Evolutionary conservation across 2,797 vertebrate genomes (phyloP).

Genomic region (Carapus acus): DNA sequence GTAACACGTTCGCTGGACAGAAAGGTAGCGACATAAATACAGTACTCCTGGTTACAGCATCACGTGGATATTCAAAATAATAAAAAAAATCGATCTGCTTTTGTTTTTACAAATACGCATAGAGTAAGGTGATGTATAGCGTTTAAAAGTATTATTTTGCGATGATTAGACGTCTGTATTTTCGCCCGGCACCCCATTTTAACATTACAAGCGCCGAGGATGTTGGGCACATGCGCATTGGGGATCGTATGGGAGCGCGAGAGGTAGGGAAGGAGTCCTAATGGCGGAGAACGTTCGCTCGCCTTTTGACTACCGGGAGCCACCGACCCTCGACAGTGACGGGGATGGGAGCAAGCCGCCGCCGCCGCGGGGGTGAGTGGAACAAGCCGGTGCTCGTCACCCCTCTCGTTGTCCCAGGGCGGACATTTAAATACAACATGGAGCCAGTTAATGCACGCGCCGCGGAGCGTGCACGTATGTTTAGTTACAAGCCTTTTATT

Average conservation of each 20-base stretch:
- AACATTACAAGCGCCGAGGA: constrained; percentile 53
- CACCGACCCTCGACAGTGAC: constrained; percentile 81
- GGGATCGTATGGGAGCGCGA: constrained; percentile 55
- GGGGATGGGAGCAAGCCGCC: constrained; percentile 78
- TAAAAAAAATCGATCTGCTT: too few relatives aligned
- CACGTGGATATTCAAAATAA: too few relatives aligned
- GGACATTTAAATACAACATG: constrained; percentile 23
- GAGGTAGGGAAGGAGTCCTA: constrained; percentile 71
- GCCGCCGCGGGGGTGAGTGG: constrained; percentile 73
- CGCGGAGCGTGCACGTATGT: constrained; percentile 41
- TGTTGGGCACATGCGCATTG: constrained; percentile 69
- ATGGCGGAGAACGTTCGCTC: constrained; percentile 83
- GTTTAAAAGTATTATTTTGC: too few relatives aligned
- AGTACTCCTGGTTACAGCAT: too few relatives aligned
- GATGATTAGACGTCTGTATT: background rate
- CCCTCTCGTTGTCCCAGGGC: constrained; percentile 7
- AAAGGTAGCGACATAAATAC: too few relatives aligned
- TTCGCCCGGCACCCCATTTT: constrained; percentile 60
- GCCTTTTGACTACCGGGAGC: constrained; percentile 81
- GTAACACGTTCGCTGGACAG: too few relatives aligned
- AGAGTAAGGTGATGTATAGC: too few relatives aligned
- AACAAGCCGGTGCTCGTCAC: background rate
- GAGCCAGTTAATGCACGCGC: constrained; percentile 42
- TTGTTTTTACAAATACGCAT: too few relatives aligned
- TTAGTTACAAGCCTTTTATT: constrained; percentile 47